A percentile compares a stretch with the other conserved stretches of the same genome.
Evolutionary conservation across 2,888 invertebrate species (phyloP).

Genomic region (Eutolmus rufibarbis): DNA sequence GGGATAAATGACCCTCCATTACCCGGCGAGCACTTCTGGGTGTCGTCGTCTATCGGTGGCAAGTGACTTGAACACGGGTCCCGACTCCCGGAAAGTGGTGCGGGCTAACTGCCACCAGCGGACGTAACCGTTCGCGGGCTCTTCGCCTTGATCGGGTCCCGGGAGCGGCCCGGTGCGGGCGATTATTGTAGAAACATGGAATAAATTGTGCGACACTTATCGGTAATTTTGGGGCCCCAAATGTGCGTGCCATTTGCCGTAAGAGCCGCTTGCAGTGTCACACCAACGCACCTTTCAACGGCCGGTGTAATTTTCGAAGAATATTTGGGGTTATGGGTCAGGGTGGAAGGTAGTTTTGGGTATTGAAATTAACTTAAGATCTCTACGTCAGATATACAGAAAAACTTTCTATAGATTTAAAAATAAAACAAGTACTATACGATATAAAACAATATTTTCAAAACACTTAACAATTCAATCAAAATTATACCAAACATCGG

Average conservation of each 20-base stretch:
- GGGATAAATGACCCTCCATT: constrained; percentile 21
- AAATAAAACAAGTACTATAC: too few relatives aligned
- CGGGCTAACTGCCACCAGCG: not conserved
- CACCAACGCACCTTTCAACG: not conserved
- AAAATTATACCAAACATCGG: too few relatives aligned
- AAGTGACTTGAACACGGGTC: not conserved
- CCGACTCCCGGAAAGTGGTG: not conserved
- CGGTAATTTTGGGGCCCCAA: constrained; percentile 7
- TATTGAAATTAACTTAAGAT: too few relatives aligned
- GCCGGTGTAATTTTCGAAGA: not conserved
- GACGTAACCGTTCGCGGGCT: not conserved
- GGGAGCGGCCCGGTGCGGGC: not conserved
- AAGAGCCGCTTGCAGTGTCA: not conserved
- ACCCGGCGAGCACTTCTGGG: not conserved
- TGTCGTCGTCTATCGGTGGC: not conserved
- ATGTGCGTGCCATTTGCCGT: constrained; percentile 22
- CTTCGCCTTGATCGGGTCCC: not conserved
- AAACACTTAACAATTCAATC: too few relatives aligned
- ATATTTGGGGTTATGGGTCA: not conserved
- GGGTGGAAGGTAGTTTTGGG: too few relatives aligned
- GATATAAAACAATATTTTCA: too few relatives aligned
- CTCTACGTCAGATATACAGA: too few relatives aligned
- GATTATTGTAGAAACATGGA: constrained; percentile 5
- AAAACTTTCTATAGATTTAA: too few relatives aligned
- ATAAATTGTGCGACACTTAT: constrained; percentile 36